Base-by-base conservation (phyloP, 2,113 vertebrate species). In the Ursus arctos region DNA sequence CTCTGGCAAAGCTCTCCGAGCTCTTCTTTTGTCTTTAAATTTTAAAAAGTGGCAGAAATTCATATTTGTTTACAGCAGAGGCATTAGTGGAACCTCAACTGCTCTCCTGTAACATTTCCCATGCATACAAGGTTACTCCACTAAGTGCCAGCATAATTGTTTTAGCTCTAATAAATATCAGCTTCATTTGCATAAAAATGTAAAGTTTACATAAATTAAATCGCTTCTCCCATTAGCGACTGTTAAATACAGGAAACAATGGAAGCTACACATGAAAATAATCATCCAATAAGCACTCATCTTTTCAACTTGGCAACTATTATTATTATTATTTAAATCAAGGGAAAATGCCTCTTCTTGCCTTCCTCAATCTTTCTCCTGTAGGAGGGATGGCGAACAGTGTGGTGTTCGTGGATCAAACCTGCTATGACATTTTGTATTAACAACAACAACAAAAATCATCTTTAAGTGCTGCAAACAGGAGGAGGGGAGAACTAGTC, bases 161-260 rank as follows among this genome's bases (percentile, higher is more conserved):
- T 98, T 98, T 96, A 98, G 98, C 97, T 95, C 98, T 99, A 99
- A 99, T 99, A 99, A 99, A 99, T 99, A 99, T 97, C 98, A 98
- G 98, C 98, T 98, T 98, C 97, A 98, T 99, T 99, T 98, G 98
- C 99, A 99, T 99, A 99, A 99, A 99, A 98, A 99, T 98, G 98
- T 98, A 98, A 99, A 98, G 99, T 99, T 99, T 98, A 98, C 98
- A 98, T 98, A 99, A 99, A 99, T 99, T 98, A 99, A 99, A 98
- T 98, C 51, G 21, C 93, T 98, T 98, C 97, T 98, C 77, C 97
- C 98, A 97, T 98, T 98, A 98, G 97, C 94, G 93, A 98, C 87
- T 98, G 96, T 99, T 98, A 98, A 99, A 98, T 96, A 98, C 94
- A 98, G 91, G 93, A 98, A 97, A 97, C 98, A 99, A 80, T 57